Evolutionary conservation across 2,113 vertebrate species (phyloP).

Genomic region (Cacatua alba): DNA sequence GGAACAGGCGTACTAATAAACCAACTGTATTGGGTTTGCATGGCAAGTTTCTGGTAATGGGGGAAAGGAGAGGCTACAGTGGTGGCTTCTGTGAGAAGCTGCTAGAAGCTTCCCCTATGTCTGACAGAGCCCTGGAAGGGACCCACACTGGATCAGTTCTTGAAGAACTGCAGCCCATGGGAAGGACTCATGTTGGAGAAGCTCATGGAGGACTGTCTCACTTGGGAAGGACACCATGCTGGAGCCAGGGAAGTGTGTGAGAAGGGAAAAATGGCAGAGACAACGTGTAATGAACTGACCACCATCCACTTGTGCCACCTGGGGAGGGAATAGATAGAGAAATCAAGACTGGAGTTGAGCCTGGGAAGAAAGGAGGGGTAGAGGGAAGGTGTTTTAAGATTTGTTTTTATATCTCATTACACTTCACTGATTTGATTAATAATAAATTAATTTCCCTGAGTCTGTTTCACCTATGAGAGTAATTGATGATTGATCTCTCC

Average conservation of each 20-base stretch:
- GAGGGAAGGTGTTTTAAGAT: neutral
- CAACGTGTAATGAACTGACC: neutral
- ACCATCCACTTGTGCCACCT: fast-evolving
- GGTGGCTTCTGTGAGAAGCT: neutral
- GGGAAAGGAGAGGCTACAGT: neutral
- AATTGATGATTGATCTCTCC: neutral
- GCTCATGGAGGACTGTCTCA: fast-evolving
- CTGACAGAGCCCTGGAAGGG: neutral
- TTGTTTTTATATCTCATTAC: neutral
- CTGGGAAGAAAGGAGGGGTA: neutral
- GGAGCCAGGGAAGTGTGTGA: neutral
- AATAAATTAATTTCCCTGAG: neutral
- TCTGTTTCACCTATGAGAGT: neutral
- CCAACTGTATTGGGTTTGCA: fast-evolving
- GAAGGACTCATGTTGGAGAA: neutral
- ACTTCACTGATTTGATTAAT: neutral
- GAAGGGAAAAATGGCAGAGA: neutral
- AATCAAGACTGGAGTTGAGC: neutral
- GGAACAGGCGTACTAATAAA: neutral
- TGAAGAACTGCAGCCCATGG: too few species aligned
- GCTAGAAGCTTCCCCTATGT: neutral
- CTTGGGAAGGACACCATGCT: fast-evolving
- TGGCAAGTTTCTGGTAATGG: neutral
- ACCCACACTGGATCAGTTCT: neutral
- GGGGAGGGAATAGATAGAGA: neutral